phyloP scores from a whole-genome alignment of 2,888 invertebrate genomes.

The Apamea sordens region DNA sequence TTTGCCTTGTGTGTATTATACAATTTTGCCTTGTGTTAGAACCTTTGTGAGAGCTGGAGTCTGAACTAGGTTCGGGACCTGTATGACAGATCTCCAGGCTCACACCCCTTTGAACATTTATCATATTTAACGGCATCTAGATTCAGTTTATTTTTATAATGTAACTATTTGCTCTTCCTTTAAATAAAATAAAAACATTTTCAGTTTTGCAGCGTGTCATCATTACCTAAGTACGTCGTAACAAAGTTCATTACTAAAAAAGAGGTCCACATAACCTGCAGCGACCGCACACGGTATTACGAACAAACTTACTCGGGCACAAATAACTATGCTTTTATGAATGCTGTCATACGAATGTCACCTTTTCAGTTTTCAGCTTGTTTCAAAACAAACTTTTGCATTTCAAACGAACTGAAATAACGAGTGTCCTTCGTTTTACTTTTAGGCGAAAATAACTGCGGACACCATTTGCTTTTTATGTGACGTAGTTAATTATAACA shows the following conservation, averaged over 20 bases:
- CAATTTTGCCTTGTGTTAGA: too few relatives aligned
- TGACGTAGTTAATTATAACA: slow-evolving; percentile 5
- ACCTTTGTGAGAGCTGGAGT: too few relatives aligned
- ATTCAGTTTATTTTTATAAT: too few relatives aligned
- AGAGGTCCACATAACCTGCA: too few relatives aligned
- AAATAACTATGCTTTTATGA: slow-evolving; percentile 48
- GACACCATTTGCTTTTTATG: slow-evolving; percentile 28
- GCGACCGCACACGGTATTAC: not conserved
- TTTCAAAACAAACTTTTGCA: slow-evolving; percentile 55
- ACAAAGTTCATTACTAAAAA: slow-evolving; percentile 27
- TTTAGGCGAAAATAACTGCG: slow-evolving; percentile 11
- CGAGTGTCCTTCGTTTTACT: slow-evolving; percentile 14
- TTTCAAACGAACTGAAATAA: slow-evolving; percentile 45
- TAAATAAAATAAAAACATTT: not conserved
- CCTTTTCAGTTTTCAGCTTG: slow-evolving; percentile 30
- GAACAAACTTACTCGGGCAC: slow-evolving; percentile 20
- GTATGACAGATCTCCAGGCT: too few relatives aligned
- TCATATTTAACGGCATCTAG: too few relatives aligned
- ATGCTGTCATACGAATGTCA: slow-evolving; percentile 46
- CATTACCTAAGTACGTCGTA: slow-evolving; percentile 1
- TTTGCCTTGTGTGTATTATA: too few relatives aligned
- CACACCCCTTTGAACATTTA: too few relatives aligned
- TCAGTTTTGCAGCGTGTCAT: not conserved
- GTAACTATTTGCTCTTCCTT: too few relatives aligned
- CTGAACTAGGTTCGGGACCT: too few relatives aligned